Evolutionary conservation across 1,140 invertebrate genomes (phyloP).

Genomic region (Bombus confusus): DNA sequence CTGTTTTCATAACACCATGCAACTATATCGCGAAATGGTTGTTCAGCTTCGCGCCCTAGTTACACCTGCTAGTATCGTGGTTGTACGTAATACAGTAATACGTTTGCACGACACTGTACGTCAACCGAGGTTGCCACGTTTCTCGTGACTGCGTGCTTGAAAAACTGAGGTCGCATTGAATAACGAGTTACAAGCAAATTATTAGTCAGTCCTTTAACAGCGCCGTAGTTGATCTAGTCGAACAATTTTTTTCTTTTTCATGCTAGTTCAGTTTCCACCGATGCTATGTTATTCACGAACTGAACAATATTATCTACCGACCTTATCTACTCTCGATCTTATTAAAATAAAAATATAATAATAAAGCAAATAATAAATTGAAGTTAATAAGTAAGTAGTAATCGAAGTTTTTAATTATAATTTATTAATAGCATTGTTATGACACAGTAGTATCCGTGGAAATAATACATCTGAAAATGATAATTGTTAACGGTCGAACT

Average conservation of each 20-base stretch:
- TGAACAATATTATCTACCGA: neutral
- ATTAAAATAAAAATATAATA: neutral
- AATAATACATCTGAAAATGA: neutral
- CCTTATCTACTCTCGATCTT: neutral
- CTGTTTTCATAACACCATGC: conserved; percentile 54
- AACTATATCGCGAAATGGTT: conserved; percentile 59
- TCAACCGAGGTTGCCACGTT: conserved; percentile 57
- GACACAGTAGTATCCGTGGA: neutral
- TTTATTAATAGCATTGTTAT: neutral
- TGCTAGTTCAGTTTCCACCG: neutral
- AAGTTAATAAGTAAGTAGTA: neutral
- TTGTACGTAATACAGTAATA: conserved; percentile 53
- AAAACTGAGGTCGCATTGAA: conserved; percentile 51
- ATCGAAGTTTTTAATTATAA: neutral
- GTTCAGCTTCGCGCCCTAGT: conserved; percentile 70
- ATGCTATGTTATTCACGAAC: neutral
- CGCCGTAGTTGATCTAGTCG: neutral
- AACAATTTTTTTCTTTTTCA: conserved; percentile 9
- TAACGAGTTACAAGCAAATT: conserved; percentile 43
- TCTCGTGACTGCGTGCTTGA: conserved; percentile 36
- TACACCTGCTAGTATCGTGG: conserved; percentile 65
- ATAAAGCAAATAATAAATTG: neutral
- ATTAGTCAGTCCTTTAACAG: conserved; percentile 31
- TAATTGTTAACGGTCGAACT: neutral
- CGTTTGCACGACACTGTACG: conserved; percentile 50